Evolutionary conservation across 2,797 vertebrate species (phyloP), one percentile per base, ranked within the genome.

Genomic region (Hippopotamyrus pictus): DNA sequence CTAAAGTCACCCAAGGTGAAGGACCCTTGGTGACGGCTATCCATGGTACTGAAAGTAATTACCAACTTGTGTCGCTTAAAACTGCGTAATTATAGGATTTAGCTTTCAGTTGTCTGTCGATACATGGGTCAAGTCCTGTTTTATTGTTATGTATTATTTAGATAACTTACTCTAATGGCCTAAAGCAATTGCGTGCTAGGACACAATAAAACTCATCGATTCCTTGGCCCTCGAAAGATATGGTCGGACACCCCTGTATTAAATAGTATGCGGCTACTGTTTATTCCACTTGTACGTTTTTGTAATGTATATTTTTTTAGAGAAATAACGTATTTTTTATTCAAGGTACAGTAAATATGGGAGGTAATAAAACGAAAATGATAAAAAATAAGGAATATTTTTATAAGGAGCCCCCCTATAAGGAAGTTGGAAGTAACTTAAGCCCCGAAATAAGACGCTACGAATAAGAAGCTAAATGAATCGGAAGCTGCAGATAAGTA

Each of bases 41-140:
- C 85, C 51, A 57, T 86, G 85, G 85, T 86, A 57, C 85, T 86
- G 85, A 86, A 86, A 33, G n/a, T 86, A 41, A 37, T 33, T 19
- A 50, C 48, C 22, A 59, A 59, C 54, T 53, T 19, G 14, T 25
- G n/a, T 85, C 25, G 12, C 44, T 22, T 84, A 14, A 48, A 29
- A 50, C 33, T 79, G 73, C 41, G 14, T 41, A 41, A 46, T 79
- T 44, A 44, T 46, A 41, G 12, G 14, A 37, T 44, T 82, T 46
- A 82, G 7, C 17, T 82, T 82, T 82, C 19, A 46, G 41, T 8
- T 44, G 41, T 82, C 76, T 82, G n/a, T 82, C 76, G 19, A 8
- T 46, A 82, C 73, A 44, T 79, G 17, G 17, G 19, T 46, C 41
- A 82, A 22, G 41, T n/a, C 19, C 8, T 44, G 41, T n/a, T 44